Conservation (phyloP, 2,113 vertebrate species). For the Sinocyclocheilus anshuiensis region DNA sequence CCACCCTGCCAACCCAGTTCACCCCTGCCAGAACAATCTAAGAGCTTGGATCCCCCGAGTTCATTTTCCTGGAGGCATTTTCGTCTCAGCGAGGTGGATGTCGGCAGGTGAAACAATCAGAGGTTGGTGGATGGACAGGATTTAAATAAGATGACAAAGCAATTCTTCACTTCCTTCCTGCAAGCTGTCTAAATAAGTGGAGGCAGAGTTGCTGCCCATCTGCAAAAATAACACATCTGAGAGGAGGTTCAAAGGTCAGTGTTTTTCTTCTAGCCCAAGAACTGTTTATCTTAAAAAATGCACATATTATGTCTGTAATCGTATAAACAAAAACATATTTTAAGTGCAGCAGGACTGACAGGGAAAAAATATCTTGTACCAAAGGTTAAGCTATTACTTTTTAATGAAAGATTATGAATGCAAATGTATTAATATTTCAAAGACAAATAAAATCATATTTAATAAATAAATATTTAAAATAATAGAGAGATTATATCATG, state of each 20-base stretch:
- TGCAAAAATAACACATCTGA: neutral
- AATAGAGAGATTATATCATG: too few relatives aligned
- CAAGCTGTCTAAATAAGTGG: slow-evolving; percentile 6
- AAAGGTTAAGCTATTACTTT: neutral
- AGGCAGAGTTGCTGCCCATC: neutral
- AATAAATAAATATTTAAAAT: too few relatives aligned
- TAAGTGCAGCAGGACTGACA: neutral
- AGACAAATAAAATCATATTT: too few relatives aligned
- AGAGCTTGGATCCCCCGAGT: slow-evolving; percentile 31
- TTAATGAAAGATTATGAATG: neutral
- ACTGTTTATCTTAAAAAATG: neutral
- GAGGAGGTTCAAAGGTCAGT: neutral
- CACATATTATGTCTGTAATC: neutral
- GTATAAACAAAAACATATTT: neutral
- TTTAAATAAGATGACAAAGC: slow-evolving; percentile 46
- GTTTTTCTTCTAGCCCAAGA: neutral
- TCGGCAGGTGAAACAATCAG: slow-evolving; percentile 38
- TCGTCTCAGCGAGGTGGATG: slow-evolving; percentile 18
- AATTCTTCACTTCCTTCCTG: slow-evolving; percentile 18
- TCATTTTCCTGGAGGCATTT: slow-evolving; percentile 34
- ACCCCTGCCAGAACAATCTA: slow-evolving; percentile 36
- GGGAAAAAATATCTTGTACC: neutral
- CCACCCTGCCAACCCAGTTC: neutral
- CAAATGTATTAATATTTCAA: neutral
- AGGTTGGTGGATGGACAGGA: slow-evolving; percentile 21